These are phyloP conservation scores for Sabatieria punctata DNA, from an alignment of 2,888 invertebrate species.

Conservation along the genomic window DNA sequence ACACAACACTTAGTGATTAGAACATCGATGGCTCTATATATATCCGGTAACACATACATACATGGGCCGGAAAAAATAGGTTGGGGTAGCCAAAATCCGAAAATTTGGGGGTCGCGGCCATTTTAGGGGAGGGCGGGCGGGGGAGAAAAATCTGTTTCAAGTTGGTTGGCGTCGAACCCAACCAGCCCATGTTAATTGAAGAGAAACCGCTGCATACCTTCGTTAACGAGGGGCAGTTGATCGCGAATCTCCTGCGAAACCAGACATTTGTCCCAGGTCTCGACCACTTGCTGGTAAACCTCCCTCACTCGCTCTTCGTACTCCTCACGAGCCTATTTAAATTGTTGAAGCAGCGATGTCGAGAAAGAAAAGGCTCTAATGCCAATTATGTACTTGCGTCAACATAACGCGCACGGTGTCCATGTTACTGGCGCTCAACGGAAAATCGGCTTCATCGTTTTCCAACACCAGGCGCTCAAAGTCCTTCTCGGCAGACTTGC, in stretches of 20 bases:
- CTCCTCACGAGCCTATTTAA: background rate
- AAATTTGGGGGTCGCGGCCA: no score
- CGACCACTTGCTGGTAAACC: background rate
- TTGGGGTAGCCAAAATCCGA: no score
- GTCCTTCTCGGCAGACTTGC: no score
- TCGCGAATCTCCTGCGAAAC: background rate
- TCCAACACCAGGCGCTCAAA: background rate
- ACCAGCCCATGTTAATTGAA: no score
- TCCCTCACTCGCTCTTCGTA: background rate
- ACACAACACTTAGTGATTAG: no score
- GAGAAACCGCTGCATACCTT: background rate
- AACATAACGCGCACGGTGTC: background rate
- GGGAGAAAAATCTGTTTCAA: no score
- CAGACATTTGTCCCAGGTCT: background rate
- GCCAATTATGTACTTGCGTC: background rate
- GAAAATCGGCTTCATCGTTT: background rate
- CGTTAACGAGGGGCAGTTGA: background rate
- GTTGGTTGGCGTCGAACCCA: no score
- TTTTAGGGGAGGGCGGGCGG: no score
- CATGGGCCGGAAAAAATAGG: no score
- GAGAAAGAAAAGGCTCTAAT: background rate
- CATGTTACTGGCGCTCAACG: background rate
- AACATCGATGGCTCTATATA: no score
- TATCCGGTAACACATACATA: no score
- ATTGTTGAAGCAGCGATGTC: background rate